phyloP scores from a whole-genome alignment of 1,140 invertebrate genomes.

The Plutomurus gul region DNA sequence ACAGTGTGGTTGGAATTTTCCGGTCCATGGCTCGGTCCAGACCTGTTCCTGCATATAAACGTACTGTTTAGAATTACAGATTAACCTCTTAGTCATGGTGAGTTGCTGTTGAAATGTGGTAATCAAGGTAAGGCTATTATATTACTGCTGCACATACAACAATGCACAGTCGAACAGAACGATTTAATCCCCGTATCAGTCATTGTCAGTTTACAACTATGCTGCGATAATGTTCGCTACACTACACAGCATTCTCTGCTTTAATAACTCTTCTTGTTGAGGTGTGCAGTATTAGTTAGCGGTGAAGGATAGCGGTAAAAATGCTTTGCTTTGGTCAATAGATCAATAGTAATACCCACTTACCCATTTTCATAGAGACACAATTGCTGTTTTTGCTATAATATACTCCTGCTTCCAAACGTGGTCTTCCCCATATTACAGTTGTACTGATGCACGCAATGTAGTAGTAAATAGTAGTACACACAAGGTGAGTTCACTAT shows the following conservation, averaged over 20 bases:
- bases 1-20: slow-evolving; percentile 50
- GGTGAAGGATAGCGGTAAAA: no score
- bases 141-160: not conserved
- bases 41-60: slow-evolving; percentile 24
- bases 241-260: no score
- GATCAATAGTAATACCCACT: not conserved
- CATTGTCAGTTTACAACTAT: slow-evolving; percentile 3
- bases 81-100: slow-evolving; percentile 4
- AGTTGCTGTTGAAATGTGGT: slow-evolving; percentile 1
- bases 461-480: no score
- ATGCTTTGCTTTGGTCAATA: not conserved
- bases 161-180: not conserved
- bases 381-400: not conserved
- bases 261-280: no score
- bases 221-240: no score
- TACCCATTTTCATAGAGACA: not conserved
- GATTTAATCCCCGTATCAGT: slow-evolving; percentile 2
- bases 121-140: no score
- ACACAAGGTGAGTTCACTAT: no score
- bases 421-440: no score
- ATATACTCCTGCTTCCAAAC: no score
- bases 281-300: no score
- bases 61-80: not conserved
- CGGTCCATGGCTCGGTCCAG: slow-evolving; percentile 42
- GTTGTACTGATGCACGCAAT: no score